Conservation (phyloP, 2,113 vertebrate species). For the Sceloporus tristichus region DNA sequence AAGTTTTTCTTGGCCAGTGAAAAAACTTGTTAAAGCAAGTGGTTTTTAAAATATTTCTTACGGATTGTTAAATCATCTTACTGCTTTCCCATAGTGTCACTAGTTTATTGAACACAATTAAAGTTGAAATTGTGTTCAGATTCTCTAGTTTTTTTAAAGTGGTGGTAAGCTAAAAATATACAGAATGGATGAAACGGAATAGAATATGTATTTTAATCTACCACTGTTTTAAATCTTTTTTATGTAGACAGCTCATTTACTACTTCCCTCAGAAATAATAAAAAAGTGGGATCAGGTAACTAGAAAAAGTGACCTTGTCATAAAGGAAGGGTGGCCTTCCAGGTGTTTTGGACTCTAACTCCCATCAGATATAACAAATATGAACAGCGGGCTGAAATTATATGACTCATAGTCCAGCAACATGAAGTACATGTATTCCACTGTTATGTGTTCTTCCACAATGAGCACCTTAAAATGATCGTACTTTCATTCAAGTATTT, state of each 20-base stretch:
- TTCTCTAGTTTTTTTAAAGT: constrained; percentile 54
- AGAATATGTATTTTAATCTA: constrained; percentile 53
- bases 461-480: neutral
- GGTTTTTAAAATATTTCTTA: constrained; percentile 48
- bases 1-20: constrained; percentile 59
- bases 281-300: constrained; percentile 56
- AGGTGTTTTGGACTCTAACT: neutral
- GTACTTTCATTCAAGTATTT: neutral
- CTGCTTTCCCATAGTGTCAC: constrained; percentile 5
- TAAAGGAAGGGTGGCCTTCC: neutral
- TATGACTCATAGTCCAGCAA: neutral
- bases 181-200: constrained; percentile 62
- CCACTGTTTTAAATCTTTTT: constrained; percentile 56
- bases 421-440: neutral
- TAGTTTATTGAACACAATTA: constrained; percentile 51
- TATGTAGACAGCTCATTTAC: constrained; percentile 67
- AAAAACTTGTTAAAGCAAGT: constrained; percentile 57
- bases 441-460: too few species aligned
- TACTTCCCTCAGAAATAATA: constrained; percentile 57
- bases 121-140: constrained; percentile 44
- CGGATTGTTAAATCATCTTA: accelerated
- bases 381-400: neutral
- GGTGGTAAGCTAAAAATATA: constrained; percentile 51
- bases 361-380: too few species aligned
- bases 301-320: constrained; percentile 66